A percentile compares a stretch with the other conserved stretches of the same genome.
These are phyloP conservation scores for Dermochelys coriacea DNA, from an alignment of 2,797 vertebrate genomes.

Conservation along the genomic window DNA sequence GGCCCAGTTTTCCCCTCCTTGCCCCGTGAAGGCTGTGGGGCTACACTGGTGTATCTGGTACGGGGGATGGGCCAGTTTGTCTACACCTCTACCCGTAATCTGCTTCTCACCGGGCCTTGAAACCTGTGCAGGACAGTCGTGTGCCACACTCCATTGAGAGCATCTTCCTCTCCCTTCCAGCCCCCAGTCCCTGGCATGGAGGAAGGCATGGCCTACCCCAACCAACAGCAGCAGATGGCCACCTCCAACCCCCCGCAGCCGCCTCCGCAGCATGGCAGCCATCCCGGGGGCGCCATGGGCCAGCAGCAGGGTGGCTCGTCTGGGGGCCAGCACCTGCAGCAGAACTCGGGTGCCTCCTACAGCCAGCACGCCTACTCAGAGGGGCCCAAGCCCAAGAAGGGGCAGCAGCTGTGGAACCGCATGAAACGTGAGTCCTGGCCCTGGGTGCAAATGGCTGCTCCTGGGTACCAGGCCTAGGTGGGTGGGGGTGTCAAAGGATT, in stretches of 20 bases:
- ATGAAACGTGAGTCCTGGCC: conserved; percentile 88
- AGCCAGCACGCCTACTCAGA: conserved; percentile 75
- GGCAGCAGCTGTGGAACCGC: conserved; percentile 92
- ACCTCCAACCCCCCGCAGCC: conserved; percentile 66
- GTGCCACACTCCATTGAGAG: not conserved
- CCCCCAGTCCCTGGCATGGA: conserved; percentile 78
- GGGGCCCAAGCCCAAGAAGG: conserved; percentile 84
- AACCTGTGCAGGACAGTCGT: not conserved
- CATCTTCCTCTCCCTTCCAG: conserved; percentile 1
- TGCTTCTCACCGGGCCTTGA: fast-evolving
- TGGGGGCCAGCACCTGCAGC: conserved; percentile 55
- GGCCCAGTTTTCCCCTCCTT: not conserved
- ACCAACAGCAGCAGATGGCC: conserved; percentile 69
- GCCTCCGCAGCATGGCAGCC: conserved; percentile 53
- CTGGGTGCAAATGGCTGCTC: not conserved
- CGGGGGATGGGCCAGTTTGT: not conserved
- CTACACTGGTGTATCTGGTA: not conserved
- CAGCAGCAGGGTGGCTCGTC: conserved; percentile 59
- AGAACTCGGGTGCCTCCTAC: conserved; percentile 46
- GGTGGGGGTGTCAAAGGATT: not conserved
- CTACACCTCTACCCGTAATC: not conserved
- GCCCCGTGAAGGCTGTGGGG: not conserved
- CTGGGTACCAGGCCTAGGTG: not conserved
- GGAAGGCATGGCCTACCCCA: conserved; percentile 72
- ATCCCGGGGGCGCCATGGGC: conserved; percentile 50